Evolutionary conservation across 37 sponge, comb jelly and placozoan species (phyloP), one percentile per base, ranked within the genome.

Genomic region (Halisarca cf. caerulea): DNA sequence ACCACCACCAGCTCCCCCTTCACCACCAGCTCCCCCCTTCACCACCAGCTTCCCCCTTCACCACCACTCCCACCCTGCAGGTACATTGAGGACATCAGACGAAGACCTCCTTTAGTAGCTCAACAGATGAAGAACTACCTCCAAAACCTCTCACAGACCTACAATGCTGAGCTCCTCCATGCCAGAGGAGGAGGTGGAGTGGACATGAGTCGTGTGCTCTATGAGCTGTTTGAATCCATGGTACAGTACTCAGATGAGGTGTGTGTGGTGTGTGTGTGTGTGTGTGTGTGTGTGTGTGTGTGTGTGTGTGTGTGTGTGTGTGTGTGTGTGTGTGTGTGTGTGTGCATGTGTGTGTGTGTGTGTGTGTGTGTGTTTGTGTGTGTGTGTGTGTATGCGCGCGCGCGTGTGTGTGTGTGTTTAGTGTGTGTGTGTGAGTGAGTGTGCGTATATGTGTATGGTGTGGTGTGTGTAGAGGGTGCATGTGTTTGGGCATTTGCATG

Each of bases 331-430:
- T 39, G 43, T 32, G 43, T 72, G 42, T 34, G 23, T 54, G 81
- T 25, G 37, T 80, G 81, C 30, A 7, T 58, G 61, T 80, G 82
- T 58, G 82, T 60, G 66, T 82, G 82, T 82, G 66, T 82, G 82
- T 77, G 51, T 47, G 47, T 77, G 44, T 59, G 81, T 57, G 61
- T 80, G 81, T 80, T 2, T 58, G 37, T 80, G 81, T n/a, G 61
- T 80, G 81, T 58, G 61, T 80, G 61, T 58, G 58, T 35, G 39
- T 57, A 2, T 8, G 34, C 21, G 81, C 58, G 40, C n/a, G 34
- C 58, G 53, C 36, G 40, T 40, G 78, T 39, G 40, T 74, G 78
- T 74, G 78, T 32, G 15, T 28, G 23, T 53, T 55, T 24, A 15
- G 58, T 35, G 39, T 57, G 23, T 8, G 34, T 27, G 81, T 80